phyloP scores from a whole-genome alignment of 2,888 invertebrate genomes.

The Cephus rjabovi region DNA sequence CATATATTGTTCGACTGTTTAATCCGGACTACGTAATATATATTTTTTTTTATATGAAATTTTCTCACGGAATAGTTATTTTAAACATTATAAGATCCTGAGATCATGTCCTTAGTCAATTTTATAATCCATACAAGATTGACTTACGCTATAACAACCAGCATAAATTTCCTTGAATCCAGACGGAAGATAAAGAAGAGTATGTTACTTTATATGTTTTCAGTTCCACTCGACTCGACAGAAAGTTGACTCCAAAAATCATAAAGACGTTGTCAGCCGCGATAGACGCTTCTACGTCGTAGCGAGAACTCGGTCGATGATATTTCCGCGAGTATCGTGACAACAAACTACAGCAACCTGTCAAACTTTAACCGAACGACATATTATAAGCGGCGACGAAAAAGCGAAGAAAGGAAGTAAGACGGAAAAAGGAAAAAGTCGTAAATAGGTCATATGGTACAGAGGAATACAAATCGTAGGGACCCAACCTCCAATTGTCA shows the following conservation, averaged over 20 bases:
- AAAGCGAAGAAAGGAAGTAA: neutral
- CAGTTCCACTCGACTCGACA: neutral
- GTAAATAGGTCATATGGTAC: neutral
- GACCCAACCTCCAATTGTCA: neutral
- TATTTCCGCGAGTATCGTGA: neutral
- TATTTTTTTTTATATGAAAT: neutral
- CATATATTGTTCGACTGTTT: neutral
- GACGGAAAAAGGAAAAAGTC: neutral
- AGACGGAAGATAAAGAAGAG: neutral
- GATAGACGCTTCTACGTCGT: neutral
- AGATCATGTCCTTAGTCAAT: neutral
- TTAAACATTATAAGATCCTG: neutral
- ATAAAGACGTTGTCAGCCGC: neutral
- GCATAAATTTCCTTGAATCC: neutral
- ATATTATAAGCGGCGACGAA: neutral
- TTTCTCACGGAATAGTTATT: neutral
- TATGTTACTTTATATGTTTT: neutral
- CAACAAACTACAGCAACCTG: neutral
- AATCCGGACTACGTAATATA: neutral
- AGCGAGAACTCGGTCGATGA: neutral
- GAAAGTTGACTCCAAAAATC: neutral
- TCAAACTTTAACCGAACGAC: neutral
- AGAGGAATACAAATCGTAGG: neutral
- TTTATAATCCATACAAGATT: constrained; percentile 25
- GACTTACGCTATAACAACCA: constrained; percentile 12